These are phyloP conservation scores for Cherax destructor DNA, from an alignment of 1,140 invertebrate species.

Conservation along the genomic window DNA sequence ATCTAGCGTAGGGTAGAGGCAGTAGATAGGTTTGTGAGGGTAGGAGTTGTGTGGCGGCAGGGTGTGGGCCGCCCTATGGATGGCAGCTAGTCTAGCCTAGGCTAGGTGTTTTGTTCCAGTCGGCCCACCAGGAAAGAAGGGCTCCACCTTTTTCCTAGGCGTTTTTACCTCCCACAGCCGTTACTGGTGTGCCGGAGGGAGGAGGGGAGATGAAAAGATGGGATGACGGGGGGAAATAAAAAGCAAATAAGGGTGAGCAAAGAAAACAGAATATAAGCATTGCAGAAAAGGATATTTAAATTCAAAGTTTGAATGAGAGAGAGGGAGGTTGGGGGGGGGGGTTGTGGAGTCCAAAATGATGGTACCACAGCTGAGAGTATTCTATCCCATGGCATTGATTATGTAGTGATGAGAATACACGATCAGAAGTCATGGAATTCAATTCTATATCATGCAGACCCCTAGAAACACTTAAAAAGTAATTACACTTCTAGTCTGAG, in stretches of 20 bases:
- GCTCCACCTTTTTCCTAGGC: constrained; percentile 29
- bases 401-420: neutral
- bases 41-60: neutral
- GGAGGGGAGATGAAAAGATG: constrained; percentile 40
- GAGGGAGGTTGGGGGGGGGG: neutral
- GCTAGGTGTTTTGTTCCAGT: constrained; percentile 41
- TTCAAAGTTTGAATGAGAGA: constrained; percentile 34
- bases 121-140: constrained; percentile 1
- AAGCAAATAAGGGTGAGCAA: constrained; percentile 26
- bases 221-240: constrained; percentile 40
- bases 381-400: neutral
- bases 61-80: neutral
- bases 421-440: neutral
- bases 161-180: constrained; percentile 41
- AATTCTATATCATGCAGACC: neutral
- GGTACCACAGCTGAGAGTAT: neutral
- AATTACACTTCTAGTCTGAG: neutral
- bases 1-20: neutral
- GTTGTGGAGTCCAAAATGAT: neutral
- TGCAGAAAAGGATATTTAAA: constrained; percentile 45
- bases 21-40: neutral
- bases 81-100: neutral
- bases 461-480: neutral
- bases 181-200: constrained; percentile 30
- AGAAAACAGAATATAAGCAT: constrained; percentile 52